Evolutionary conservation across 2,888 invertebrate genomes (phyloP).

Genomic region (Drosophila ochracea): DNA sequence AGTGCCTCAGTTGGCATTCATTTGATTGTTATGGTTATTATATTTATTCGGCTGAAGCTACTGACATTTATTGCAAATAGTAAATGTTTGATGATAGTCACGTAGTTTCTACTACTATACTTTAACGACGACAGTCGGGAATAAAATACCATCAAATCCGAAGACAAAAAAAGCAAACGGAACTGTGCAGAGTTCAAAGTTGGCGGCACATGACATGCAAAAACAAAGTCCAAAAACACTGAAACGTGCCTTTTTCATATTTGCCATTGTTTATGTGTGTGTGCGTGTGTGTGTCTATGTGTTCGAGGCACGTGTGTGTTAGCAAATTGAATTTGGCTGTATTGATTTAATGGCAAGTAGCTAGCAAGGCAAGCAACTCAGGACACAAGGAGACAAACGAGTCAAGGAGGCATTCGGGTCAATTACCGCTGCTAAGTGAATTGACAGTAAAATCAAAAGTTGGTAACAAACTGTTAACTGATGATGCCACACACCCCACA

Average conservation of each 20-base stretch:
- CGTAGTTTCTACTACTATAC: slow-evolving; percentile 59
- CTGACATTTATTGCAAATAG: slow-evolving; percentile 67
- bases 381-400: slow-evolving; percentile 2
- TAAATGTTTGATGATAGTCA: slow-evolving; percentile 71
- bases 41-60: slow-evolving; percentile 50
- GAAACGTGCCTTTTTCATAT: slow-evolving; percentile 79
- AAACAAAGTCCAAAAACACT: slow-evolving; percentile 78
- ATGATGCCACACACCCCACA: slow-evolving; percentile 22
- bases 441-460: slow-evolving; percentile 60
- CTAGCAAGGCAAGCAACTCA: slow-evolving; percentile 1
- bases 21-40: slow-evolving; percentile 61
- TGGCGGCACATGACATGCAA: slow-evolving; percentile 75
- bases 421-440: slow-evolving; percentile 76
- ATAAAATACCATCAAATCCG: slow-evolving; percentile 16
- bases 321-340: slow-evolving; percentile 71
- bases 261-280: slow-evolving; percentile 44
- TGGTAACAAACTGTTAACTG: slow-evolving; percentile 46
- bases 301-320: slow-evolving; percentile 28
- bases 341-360: slow-evolving; percentile 61
- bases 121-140: slow-evolving; percentile 40
- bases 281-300: slow-evolving; percentile 6
- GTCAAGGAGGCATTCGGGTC: slow-evolving; percentile 62
- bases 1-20: slow-evolving; percentile 28
- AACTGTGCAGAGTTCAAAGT: slow-evolving; percentile 64
- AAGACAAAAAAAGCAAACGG: slow-evolving; percentile 3